Evolutionary conservation across 1,140 invertebrate genomes (phyloP), one percentile per base, ranked within the genome.

Genomic region (Colletes latitarsis): DNA sequence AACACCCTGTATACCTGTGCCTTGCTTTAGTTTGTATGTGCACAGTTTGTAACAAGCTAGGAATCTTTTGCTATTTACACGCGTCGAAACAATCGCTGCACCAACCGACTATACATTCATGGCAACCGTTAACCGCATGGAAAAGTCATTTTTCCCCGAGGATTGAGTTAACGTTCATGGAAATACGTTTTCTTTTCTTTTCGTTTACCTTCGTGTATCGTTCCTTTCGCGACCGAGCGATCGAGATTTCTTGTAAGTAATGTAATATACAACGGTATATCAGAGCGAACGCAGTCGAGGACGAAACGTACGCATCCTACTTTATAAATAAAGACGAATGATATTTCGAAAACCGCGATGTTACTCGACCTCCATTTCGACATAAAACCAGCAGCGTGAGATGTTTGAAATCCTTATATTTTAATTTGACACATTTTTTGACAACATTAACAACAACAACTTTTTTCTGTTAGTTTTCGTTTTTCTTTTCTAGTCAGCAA

Each of bases 381-480:
- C 12, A 53, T 30, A 62, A 41, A 64, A 71, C 19, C n/a, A 81
- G n/a, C 58, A 66, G 15, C 53, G 68, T 84, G 81, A 82, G 74
- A 87, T 90, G 85, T 76, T 90, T 91, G 88, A 92, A 92, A 92
- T 90, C 86, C 89, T 90, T 91, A 90, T 91, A 91, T 91, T 92
- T 91, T 89, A 92, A 91, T 91, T 92, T 91, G 89, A 92, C 91
- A 92, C 90, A 92, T 90, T 89, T 90, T 63, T 90, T 88, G 88
- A 89, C 88, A 92, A 91, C 87, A 91, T 91, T 88, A 92, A 88
- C 89, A 92, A 91, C 90, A 88, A 90, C 89, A 92, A 92, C 90
- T 88, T 85, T 63, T 84, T 89, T 82, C 76, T 86, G 77, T 89
- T 89, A 88, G 83, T 84, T 85, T 84, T 80, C 82, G 77, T 72